phyloP scores from a whole-genome alignment of 2,797 vertebrate genomes.

The Poecilia velifera region DNA sequence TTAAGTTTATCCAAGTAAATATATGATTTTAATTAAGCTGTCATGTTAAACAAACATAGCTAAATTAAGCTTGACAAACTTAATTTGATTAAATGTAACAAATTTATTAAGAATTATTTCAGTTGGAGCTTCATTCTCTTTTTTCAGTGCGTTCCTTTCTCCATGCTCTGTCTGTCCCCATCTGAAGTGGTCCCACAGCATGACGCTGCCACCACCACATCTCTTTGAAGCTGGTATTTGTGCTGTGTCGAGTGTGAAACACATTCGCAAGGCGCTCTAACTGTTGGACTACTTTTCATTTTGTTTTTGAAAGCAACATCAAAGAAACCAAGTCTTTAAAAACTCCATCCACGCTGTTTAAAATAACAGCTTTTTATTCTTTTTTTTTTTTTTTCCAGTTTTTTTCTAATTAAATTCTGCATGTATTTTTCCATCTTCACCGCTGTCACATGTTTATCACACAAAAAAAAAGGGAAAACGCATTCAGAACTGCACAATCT shows the following conservation, averaged over 20 bases:
- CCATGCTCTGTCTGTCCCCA: background rate
- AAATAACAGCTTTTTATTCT: background rate
- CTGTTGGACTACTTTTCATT: background rate
- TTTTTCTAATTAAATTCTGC: background rate
- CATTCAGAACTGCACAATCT: slow-evolving; percentile 42
- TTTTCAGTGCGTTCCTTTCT: background rate
- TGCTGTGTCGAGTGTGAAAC: background rate
- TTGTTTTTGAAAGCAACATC: background rate
- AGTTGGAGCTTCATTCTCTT: no score
- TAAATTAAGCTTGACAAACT: no score
- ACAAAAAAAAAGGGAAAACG: slow-evolving; percentile 21
- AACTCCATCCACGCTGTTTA: background rate
- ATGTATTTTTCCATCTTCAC: background rate
- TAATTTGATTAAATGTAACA: no score
- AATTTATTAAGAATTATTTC: no score
- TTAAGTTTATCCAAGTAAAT: no score
- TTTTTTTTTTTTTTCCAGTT: background rate
- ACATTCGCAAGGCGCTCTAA: background rate
- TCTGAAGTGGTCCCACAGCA: background rate
- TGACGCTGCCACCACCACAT: background rate
- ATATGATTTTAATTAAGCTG: no score
- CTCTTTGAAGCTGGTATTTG: background rate
- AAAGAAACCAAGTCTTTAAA: background rate
- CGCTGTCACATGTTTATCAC: background rate
- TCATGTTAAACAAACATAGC: no score